Percentiles rank a stretch among this genome's conserved stretches.
Conservation (phyloP, 1,140 invertebrate genomes). For the Cepaea nemoralis region DNA sequence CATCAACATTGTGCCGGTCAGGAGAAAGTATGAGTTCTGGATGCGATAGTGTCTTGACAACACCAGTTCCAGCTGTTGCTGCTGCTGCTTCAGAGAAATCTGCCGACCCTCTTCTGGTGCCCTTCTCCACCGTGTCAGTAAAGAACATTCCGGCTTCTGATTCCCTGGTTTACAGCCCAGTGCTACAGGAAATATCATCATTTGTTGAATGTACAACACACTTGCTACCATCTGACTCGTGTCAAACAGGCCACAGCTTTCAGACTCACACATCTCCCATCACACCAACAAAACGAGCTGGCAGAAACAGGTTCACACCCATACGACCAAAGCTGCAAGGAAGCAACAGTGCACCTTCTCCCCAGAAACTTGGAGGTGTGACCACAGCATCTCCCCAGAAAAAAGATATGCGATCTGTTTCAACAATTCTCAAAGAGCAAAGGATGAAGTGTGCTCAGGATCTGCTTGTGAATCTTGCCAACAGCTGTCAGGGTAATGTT, state of each 20-base stretch:
- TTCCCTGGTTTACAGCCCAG: neutral
- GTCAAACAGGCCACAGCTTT: neutral
- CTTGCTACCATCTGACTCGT: neutral
- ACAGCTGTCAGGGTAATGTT: slow-evolving; percentile 28
- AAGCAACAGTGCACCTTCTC: slow-evolving; percentile 40
- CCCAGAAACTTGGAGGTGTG: slow-evolving; percentile 46
- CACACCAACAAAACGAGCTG: slow-evolving; percentile 45
- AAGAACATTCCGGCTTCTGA: neutral
- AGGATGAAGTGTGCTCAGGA: slow-evolving; percentile 45
- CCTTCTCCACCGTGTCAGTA: neutral
- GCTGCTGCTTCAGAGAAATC: neutral
- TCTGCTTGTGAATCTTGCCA: slow-evolving; percentile 31
- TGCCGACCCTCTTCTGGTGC: neutral
- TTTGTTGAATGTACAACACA: neutral
- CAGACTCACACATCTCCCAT: slow-evolving; percentile 12
- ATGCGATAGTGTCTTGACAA: neutral
- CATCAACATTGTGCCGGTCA: slow-evolving; percentile 4
- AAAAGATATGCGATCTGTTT: slow-evolving; percentile 48
- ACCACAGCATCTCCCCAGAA: slow-evolving; percentile 43
- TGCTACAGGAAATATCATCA: neutral
- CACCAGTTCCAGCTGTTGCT: slow-evolving; percentile 1
- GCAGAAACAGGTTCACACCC: slow-evolving; percentile 51
- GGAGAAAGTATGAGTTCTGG: slow-evolving; percentile 5
- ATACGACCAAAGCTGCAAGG: slow-evolving; percentile 52
- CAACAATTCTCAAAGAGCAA: slow-evolving; percentile 55